These are phyloP conservation scores for Rhingia campestris DNA, from an alignment of 2,888 invertebrate species.

Conservation along the genomic window DNA sequence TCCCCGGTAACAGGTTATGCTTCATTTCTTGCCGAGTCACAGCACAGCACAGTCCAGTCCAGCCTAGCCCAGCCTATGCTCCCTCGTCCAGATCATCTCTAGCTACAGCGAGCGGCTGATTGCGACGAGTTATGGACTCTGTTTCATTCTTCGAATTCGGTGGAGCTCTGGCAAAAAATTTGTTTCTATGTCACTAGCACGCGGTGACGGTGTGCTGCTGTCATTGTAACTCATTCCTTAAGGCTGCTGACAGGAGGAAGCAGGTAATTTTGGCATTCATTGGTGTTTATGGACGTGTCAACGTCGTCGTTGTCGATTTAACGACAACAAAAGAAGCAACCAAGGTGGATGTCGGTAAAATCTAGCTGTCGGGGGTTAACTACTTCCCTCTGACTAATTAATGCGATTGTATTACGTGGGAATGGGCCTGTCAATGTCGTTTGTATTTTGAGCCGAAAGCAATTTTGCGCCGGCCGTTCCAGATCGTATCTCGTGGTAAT, in stretches of 20 bases:
- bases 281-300: conserved; percentile 61
- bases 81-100: not conserved
- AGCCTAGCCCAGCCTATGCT: not conserved
- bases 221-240: conserved; percentile 48
- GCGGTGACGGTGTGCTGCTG: conserved; percentile 31
- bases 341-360: conserved; percentile 5
- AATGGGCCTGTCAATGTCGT: conserved; percentile 32
- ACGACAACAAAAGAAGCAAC: not conserved
- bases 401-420: conserved; percentile 58
- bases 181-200: conserved; percentile 56
- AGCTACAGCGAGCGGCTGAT: not conserved
- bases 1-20: conserved; percentile 57
- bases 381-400: conserved; percentile 66
- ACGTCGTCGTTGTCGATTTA: not conserved
- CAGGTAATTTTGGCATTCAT: conserved; percentile 69
- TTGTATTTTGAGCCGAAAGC: conserved; percentile 55
- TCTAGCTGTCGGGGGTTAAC: conserved; percentile 49
- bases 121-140: conserved; percentile 34
- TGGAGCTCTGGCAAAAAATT: conserved; percentile 15
- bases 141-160: conserved; percentile 42
- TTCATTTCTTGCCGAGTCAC: conserved; percentile 10
- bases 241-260: conserved; percentile 40
- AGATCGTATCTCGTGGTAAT: conserved; percentile 65
- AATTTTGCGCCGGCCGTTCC: conserved; percentile 46
- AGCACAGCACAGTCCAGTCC: not conserved